Evolutionary conservation across 2,797 vertebrate genomes (phyloP).

Genomic region (Cossypha dichroa): DNA sequence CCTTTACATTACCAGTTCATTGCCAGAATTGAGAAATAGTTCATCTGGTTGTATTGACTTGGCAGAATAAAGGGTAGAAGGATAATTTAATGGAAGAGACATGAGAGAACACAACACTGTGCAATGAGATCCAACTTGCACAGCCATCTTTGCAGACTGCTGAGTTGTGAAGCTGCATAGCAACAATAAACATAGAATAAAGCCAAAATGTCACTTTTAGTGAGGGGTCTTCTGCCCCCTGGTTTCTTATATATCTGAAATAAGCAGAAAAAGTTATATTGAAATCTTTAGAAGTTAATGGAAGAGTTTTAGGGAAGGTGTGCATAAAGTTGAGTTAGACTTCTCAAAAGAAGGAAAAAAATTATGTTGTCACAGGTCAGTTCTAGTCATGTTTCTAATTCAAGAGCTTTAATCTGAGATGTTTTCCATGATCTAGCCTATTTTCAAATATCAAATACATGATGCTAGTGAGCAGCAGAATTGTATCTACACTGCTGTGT

Average conservation of each 20-base stretch:
- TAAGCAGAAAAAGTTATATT: not conserved
- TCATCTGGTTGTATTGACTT: slow-evolving; percentile 36
- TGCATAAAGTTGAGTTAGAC: not conserved
- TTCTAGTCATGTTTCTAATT: not conserved
- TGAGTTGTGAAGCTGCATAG: slow-evolving; percentile 10
- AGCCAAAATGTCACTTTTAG: slow-evolving; percentile 31
- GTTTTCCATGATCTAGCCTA: not conserved
- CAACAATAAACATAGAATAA: not conserved
- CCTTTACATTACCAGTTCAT: not conserved
- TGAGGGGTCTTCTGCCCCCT: not conserved
- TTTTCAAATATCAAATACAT: not conserved
- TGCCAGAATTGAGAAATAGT: slow-evolving; percentile 19
- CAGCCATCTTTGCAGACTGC: slow-evolving; percentile 31
- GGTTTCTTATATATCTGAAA: not conserved
- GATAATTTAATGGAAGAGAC: slow-evolving; percentile 62
- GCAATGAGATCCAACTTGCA: slow-evolving; percentile 4
- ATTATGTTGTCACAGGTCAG: not conserved
- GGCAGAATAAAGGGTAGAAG: slow-evolving; percentile 36
- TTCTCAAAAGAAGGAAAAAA: not conserved
- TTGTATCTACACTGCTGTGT: not conserved
- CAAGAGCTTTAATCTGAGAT: not conserved
- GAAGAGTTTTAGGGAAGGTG: not conserved
- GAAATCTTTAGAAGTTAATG: not conserved
- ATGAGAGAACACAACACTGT: slow-evolving; percentile 36
- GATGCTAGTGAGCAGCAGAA: not conserved